Percentiles rank a stretch among this genome's conserved stretches.
These are phyloP conservation scores for Thryonomys swinderianus DNA, from an alignment of 2,113 vertebrate species.

Conservation along the genomic window DNA sequence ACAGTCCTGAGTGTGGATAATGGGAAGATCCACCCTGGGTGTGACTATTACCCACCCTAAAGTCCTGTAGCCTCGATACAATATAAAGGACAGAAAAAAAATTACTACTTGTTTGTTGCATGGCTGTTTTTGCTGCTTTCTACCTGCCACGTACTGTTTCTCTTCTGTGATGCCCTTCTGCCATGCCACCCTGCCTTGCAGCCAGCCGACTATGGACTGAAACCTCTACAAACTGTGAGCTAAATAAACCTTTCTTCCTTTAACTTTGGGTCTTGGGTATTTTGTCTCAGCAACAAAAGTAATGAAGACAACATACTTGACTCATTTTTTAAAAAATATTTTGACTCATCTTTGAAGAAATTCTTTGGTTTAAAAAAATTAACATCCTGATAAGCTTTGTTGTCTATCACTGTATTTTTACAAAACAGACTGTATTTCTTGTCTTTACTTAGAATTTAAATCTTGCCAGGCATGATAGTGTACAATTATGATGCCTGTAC, in stretches of 20 bases:
- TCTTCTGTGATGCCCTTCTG: not conserved
- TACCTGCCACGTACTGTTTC: not conserved
- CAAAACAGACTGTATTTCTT: not conserved
- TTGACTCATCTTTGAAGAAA: not conserved
- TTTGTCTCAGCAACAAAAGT: not conserved
- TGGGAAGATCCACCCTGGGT: not conserved
- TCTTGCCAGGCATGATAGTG: not conserved
- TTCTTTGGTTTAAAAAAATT: constrained; percentile 27
- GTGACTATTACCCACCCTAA: not conserved
- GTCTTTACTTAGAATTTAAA: not conserved
- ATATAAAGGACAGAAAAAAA: not conserved
- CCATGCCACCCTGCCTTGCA: not conserved
- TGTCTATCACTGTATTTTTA: constrained; percentile 25
- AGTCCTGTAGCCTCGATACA: not conserved
- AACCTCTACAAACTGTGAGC: not conserved
- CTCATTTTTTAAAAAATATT: not conserved
- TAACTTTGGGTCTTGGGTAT: not conserved
- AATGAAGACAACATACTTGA: not conserved
- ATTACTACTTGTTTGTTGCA: not conserved
- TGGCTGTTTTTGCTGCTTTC: not conserved
- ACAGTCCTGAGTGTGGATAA: not conserved
- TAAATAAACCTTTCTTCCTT: not conserved
- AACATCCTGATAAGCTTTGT: constrained; percentile 28
- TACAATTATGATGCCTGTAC: not conserved
- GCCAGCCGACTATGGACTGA: not conserved